Percentiles rank a stretch among this genome's conserved stretches.
phyloP scores from a whole-genome alignment of 1,140 invertebrate genomes.

The Ceratina australensis region DNA sequence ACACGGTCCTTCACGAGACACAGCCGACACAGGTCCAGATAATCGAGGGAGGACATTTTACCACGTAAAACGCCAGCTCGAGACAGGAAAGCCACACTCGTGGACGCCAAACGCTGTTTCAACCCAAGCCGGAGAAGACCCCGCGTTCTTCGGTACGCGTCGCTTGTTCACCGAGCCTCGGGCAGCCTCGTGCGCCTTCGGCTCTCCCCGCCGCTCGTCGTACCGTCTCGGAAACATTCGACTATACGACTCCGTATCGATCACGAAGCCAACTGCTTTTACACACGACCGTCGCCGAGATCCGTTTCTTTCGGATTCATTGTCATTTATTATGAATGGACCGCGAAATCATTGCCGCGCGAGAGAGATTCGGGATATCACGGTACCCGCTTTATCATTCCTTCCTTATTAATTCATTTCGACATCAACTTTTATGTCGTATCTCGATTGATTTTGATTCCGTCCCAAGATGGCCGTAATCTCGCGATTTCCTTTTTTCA shows the following conservation, averaged over 20 bases:
- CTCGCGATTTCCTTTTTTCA: too few relatives aligned
- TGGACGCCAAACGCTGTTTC: slow-evolving; percentile 67
- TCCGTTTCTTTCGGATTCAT: slow-evolving; percentile 6
- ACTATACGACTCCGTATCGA: slow-evolving; percentile 53
- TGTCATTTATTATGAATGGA: slow-evolving; percentile 8
- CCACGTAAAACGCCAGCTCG: slow-evolving; percentile 68
- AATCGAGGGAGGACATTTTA: slow-evolving; percentile 79
- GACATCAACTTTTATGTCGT: too few relatives aligned
- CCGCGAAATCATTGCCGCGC: not conserved
- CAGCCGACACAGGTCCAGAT: slow-evolving; percentile 81
- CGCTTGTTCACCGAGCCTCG: slow-evolving; percentile 47
- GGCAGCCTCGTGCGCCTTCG: slow-evolving; percentile 31
- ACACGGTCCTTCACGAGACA: slow-evolving; percentile 82
- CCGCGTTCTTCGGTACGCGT: slow-evolving; percentile 57
- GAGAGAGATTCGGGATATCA: not conserved
- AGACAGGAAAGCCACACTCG: slow-evolving; percentile 64
- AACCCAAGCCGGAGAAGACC: slow-evolving; percentile 59
- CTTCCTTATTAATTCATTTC: too few relatives aligned
- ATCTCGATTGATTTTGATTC: too few relatives aligned
- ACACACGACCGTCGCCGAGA: slow-evolving; percentile 38
- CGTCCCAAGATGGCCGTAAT: too few relatives aligned
- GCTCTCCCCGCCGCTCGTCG: slow-evolving; percentile 35
- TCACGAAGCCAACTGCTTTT: slow-evolving; percentile 61
- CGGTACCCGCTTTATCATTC: too few relatives aligned
- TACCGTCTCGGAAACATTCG: slow-evolving; percentile 11